phyloP scores from a whole-genome alignment of 2,113 vertebrate genomes.

The Passer montanus region DNA sequence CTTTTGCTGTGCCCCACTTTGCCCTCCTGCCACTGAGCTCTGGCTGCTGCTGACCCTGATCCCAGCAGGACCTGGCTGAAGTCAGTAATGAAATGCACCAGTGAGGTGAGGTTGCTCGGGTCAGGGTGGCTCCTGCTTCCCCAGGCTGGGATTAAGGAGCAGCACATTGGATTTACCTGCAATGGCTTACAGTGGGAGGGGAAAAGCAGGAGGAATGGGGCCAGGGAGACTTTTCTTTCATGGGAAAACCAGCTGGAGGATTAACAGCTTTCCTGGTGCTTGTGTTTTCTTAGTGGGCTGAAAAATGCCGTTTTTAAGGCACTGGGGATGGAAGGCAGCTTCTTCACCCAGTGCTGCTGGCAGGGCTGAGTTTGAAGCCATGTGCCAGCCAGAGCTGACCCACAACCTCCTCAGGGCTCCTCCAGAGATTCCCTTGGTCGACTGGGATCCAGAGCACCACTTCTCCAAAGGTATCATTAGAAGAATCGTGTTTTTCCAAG shows the following conservation, averaged over 20 bases:
- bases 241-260: neutral
- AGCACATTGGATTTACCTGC: neutral
- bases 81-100: neutral
- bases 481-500: slow-evolving; percentile 58
- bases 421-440: neutral
- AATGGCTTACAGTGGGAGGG: neutral
- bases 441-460: neutral
- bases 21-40: neutral
- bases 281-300: neutral
- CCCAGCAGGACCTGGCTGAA: neutral
- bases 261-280: neutral
- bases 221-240: neutral
- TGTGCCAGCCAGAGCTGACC: neutral
- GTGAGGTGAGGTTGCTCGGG: neutral
- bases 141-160: neutral
- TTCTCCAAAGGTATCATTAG: slow-evolving; percentile 56
- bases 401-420: neutral
- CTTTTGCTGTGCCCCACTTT: slow-evolving; percentile 23
- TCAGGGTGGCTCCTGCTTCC: neutral
- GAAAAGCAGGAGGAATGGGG: neutral
- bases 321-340: neutral
- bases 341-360: neutral
- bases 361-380: neutral
- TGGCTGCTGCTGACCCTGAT: neutral
- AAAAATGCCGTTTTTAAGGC: neutral